Base-by-base conservation (phyloP, 2,113 vertebrate genomes). In the Myiopsitta monachus region DNA sequence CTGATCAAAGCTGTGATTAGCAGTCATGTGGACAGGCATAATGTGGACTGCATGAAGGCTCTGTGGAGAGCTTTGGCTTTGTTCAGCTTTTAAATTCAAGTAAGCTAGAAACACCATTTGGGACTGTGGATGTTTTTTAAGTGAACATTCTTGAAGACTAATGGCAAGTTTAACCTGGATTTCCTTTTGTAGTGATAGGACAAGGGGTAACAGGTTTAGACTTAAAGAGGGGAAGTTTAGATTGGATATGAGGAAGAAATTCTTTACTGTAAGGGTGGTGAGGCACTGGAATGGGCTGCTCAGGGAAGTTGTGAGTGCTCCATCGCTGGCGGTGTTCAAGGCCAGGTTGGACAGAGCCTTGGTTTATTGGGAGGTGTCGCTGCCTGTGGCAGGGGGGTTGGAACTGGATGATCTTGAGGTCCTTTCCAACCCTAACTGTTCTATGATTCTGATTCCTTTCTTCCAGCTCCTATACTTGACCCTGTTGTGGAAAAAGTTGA, bases 391-490 rank as follows among this genome's bases (percentile, higher is more conserved):
- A 24, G 47, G 47, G 47, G 22, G 11, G 22, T 49, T 24, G 22
- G 22, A 49, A 24, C 47, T 49, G 4, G 12, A 49, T 49, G 22
- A 49, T 13, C 47, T 49, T 49, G 3, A 23, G 12, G 23, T 24
- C 23, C 12, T 49, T 49, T 49, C 47, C 23, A 49, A 23, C 47
- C 11, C 47, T 49, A 13, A 49, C 47, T 49, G 24, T 49, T 49
- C 47, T 49, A 49, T 49, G 47, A 49, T 47, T 47, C 21, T 22
- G 46, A 47, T 91, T 94, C 31, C 26, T 92, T 79, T 90, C 17
- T 89, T 94, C 31, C 66, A 98, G 98, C 96, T 81, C 97, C 97
- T 68, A 3, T 3, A 15, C 6, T 1, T 57, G 92, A 80, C 46
- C 97, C 96, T 46, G 0, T 2, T 23, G 85, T 97, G 84, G 5